Base-by-base conservation (phyloP, 2,797 vertebrate species). In the Acrocephalus scirpaceus region DNA sequence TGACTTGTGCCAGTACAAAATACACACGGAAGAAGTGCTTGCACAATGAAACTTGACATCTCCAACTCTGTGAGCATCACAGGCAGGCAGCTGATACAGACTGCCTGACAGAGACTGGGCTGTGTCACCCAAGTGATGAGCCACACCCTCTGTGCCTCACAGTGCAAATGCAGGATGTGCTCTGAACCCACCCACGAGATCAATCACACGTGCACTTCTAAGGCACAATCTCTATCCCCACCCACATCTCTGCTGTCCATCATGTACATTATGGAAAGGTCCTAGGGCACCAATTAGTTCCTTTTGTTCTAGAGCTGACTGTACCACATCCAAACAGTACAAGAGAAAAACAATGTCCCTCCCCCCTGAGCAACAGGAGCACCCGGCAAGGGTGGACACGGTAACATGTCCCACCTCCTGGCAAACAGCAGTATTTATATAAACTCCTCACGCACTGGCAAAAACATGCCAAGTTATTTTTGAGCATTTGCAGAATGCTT, bases 201-300 rank as follows among this genome's bases (percentile, higher is more conserved):
- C 51, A 42, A 25, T 8, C 38, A 48, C n/a, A 44, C 0, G 0
- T 13, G 10, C 38, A 54, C n/a, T 40, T 64, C 34, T 11, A 30
- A 65, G 47, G 42, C 32, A 13, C 40, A 23, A 13, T 1, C 25
- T n/a, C 57, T 32, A 13, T 26, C 21, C 47, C 38, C 64, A 51
- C 11, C 5, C 65, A 67, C 40, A 69, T 32, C 40, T 66, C 47
- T 86, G 40, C 48, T 71, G 48, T 36, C 64, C 56, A 53, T 67
- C 57, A 22, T 3, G 17, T 12, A 8, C 40, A 5, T 40, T 42
- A 45, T 26, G 30, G 22, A 74, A 71, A 78, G 57, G 57, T 36
- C 60, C 18, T 8, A 54, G 17, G n/a, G 36, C 65, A 86, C 32
- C 48, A 60, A 19, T 27, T 26, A 34, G 34, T 13, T 84, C 32